phyloP scores from a whole-genome alignment of 2,888 invertebrate species.

The Cheilosia variabilis region DNA sequence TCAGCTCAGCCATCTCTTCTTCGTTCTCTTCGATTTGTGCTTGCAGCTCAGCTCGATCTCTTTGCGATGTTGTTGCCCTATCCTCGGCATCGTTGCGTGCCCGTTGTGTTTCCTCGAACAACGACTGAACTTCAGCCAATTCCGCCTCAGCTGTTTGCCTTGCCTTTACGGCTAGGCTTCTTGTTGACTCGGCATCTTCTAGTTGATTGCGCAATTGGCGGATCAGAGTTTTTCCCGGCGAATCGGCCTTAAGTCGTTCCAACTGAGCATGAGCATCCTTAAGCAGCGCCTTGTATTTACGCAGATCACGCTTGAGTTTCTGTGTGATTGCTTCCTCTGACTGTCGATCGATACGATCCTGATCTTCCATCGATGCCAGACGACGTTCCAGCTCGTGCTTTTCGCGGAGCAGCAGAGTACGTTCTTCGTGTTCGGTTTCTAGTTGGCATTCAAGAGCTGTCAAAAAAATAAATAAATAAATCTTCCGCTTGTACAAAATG shows the following conservation, averaged over 20 bases:
- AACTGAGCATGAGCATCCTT: conserved; percentile 96
- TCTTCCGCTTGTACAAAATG: neutral
- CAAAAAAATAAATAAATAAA: neutral
- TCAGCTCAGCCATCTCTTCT: conserved; percentile 94
- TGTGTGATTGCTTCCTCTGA: conserved; percentile 89
- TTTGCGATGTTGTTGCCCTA: conserved; percentile 87
- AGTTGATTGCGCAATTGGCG: conserved; percentile 92
- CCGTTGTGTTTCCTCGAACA: conserved; percentile 92
- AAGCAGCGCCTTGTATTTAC: conserved; percentile 94
- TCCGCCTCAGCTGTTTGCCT: conserved; percentile 94
- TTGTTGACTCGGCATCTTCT: conserved; percentile 95
- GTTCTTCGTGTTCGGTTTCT: conserved; percentile 96
- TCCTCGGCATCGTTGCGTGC: conserved; percentile 92
- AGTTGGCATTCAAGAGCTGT: conserved; percentile 94
- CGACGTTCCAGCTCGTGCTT: conserved; percentile 96
- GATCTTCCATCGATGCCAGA: conserved; percentile 90
- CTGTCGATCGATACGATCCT: conserved; percentile 89
- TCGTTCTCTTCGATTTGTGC: conserved; percentile 96
- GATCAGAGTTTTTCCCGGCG: conserved; percentile 91
- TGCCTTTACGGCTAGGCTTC: conserved; percentile 93
- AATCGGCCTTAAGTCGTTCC: conserved; percentile 93
- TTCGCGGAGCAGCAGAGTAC: conserved; percentile 92
- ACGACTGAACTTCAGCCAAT: conserved; percentile 91
- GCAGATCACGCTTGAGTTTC: conserved; percentile 92
- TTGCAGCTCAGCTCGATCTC: conserved; percentile 93